phyloP scores from a whole-genome alignment of 2,797 vertebrate genomes.

The Falco berigora region DNA sequence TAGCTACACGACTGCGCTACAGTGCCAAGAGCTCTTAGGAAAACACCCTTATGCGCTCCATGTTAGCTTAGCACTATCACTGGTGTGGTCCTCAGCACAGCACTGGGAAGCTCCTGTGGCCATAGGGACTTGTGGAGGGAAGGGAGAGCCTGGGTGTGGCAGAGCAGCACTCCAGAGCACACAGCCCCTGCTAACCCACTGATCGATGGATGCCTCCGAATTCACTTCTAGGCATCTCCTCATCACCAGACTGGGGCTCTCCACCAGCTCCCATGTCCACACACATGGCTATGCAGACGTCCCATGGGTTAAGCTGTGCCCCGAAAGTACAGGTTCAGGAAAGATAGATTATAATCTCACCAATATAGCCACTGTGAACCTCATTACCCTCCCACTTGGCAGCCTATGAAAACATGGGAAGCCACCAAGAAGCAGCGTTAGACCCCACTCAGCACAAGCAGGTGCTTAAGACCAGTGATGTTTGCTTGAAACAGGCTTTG shows the following conservation, averaged over 20 bases:
- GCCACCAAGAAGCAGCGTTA: neutral
- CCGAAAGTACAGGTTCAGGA: neutral
- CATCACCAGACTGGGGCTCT: neutral
- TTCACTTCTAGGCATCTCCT: neutral
- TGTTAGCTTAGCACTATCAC: neutral
- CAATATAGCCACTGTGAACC: neutral
- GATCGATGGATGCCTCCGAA: neutral
- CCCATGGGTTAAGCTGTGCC: neutral
- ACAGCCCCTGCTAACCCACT: neutral
- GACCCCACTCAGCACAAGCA: neutral
- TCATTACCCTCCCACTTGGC: neutral
- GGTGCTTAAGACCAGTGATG: neutral
- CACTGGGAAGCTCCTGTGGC: neutral
- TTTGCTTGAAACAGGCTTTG: neutral
- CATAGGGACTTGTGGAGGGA: neutral
- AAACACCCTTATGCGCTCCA: neutral
- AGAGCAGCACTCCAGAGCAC: neutral
- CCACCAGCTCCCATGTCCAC: neutral
- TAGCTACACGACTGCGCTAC: neutral
- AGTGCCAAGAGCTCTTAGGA: neutral
- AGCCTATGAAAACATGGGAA: neutral
- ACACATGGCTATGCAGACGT: neutral
- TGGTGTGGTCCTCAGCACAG: neutral
- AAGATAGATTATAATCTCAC: neutral
- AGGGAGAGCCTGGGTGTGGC: neutral